phyloP scores from a whole-genome alignment of 2,797 vertebrate genomes.

The Taenioides sp. region DNA sequence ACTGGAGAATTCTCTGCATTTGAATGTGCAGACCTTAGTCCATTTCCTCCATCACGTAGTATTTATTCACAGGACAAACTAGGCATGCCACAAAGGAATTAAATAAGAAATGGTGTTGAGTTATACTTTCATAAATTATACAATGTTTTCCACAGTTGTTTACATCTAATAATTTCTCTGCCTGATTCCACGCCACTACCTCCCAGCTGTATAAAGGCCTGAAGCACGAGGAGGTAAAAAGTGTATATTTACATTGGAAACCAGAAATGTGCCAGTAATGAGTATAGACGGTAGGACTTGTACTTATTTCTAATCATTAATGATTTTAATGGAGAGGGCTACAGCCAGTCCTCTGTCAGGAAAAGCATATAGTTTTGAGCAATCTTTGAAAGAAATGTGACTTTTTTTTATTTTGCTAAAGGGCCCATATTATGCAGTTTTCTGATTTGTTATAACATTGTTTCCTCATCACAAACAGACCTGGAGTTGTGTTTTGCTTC shows the following conservation, averaged over 20 bases:
- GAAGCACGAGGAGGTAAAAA: background rate
- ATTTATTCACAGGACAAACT: background rate
- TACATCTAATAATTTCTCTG: background rate
- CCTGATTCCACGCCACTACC: background rate
- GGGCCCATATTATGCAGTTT: no score
- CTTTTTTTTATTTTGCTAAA: no score
- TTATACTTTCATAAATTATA: background rate
- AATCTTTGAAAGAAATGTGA: no score
- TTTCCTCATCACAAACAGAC: no score
- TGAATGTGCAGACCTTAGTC: background rate
- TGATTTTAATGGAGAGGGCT: no score
- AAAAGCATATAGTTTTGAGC: no score
- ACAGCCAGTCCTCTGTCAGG: no score
- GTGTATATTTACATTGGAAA: background rate
- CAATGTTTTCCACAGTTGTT: background rate
- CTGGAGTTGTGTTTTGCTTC: no score
- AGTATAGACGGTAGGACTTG: background rate
- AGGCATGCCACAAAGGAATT: background rate
- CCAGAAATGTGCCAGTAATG: constrained; percentile 13
- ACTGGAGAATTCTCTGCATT: background rate
- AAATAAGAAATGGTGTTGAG: background rate
- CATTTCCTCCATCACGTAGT: no score
- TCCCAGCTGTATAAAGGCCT: background rate
- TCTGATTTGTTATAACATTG: no score
- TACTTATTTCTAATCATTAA: no score